Evolutionary conservation across 2,888 invertebrate species (phyloP), one percentile per base, ranked within the genome.

Genomic region (Drosophila parthenogenetica): DNA sequence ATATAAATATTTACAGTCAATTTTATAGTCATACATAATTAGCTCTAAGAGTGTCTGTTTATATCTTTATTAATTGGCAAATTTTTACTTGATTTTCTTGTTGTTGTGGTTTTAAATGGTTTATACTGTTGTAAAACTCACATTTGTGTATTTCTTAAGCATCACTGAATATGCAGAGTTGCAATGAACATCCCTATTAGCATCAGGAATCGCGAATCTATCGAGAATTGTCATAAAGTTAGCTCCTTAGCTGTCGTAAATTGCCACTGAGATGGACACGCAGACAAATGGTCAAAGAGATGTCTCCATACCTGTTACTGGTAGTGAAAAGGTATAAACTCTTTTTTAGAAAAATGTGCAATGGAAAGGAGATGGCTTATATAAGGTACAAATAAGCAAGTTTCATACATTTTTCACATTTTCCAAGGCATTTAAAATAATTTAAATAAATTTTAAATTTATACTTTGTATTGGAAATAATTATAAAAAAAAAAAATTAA

Each of bases 151-250:
- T 37, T 62, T 53, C 59, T 68, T 72, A 53, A 74, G 55, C 55
- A 72, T 69, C 58, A 55, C 55, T 61, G 37, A 69, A 69, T 73
- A 48, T 62, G 58, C 61, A 22, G 32, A 70, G 17, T 62, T 42
- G 71, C 81, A 79, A 68, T 82, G 32, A 65, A 66, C 66, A 79
- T 60, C 69, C 73, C 84, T 78, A 78, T 81, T 80, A 65, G 63
- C 76, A 65, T 73, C 73, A 45, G 51, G 49, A 51, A 55, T 11
- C 14, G 35, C 19, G 45, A 17, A 65, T 5, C 46, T 50, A 48
- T 14, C n/a, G 61, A 17, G 11, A 42, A 35, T 29, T 14, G 53
- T 55, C 58, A 69, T 73, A 60, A 63, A 67, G 32, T 40, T 49
- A 50, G 55, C 40, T 48, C 16, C 53, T 70, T 32, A 45, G 25